Evolutionary conservation across 1,140 invertebrate species (phyloP).

Genomic region (Zaprionus nigranus): DNA sequence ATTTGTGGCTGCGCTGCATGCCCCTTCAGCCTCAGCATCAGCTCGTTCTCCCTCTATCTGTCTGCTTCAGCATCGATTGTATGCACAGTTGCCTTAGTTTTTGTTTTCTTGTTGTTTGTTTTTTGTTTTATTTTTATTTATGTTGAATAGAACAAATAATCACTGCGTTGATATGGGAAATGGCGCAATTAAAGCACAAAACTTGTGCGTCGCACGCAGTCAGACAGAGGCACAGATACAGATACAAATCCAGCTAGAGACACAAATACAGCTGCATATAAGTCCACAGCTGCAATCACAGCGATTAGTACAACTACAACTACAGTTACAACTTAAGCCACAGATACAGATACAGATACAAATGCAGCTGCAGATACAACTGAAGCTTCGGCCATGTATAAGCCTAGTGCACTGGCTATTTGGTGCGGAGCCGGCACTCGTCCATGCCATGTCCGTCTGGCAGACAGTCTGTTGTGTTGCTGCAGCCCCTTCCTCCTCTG

Average conservation of each 20-base stretch:
- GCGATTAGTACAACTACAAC: not conserved
- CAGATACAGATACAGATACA: constrained; percentile 18
- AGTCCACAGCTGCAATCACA: not conserved
- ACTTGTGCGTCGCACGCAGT: constrained; percentile 48
- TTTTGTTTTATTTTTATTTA: constrained; percentile 63
- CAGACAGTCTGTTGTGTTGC: not conserved
- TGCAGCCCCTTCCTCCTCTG: constrained; percentile 2
- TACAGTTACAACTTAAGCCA: not conserved
- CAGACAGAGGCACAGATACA: constrained; percentile 34
- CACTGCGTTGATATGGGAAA: constrained; percentile 76
- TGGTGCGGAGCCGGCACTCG: not conserved
- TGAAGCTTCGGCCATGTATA: not conserved
- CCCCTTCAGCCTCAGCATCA: not conserved
- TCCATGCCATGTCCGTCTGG: constrained; percentile 19
- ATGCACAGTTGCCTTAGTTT: constrained; percentile 19
- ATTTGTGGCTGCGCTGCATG: constrained; percentile 47
- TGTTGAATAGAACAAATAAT: constrained; percentile 77
- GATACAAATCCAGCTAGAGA: constrained; percentile 17
- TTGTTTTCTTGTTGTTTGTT: constrained; percentile 31
- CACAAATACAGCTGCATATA: constrained; percentile 17
- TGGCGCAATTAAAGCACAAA: constrained; percentile 79
- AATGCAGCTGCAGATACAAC: not conserved
- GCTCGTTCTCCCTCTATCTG: not conserved
- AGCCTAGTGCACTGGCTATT: constrained; percentile 3
- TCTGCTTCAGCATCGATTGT: constrained; percentile 8